Percentiles rank a stretch among this genome's conserved stretches.
Evolutionary conservation across 1,140 invertebrate genomes (phyloP).

Genomic region (Drosophila subobscura): DNA sequence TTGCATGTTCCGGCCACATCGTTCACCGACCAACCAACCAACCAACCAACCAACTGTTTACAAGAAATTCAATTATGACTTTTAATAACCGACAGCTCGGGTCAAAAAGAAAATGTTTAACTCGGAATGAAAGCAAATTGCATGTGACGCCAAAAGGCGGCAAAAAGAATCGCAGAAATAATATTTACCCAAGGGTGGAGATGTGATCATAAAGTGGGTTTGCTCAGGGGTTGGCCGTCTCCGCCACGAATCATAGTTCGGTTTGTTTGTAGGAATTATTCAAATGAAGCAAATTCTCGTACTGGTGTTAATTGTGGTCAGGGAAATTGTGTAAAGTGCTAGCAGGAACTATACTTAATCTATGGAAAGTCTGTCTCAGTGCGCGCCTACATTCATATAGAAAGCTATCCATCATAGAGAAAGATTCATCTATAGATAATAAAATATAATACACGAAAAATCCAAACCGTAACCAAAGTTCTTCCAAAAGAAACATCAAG

Average conservation of each 20-base stretch:
- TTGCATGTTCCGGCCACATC: constrained; percentile 78
- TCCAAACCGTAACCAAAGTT: neutral
- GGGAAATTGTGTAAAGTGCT: no score
- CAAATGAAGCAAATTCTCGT: neutral
- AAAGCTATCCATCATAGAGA: no score
- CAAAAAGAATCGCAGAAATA: constrained; percentile 6
- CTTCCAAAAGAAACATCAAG: neutral
- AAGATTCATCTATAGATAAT: no score
- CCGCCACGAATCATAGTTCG: neutral
- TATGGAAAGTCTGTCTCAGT: no score
- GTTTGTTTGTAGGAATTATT: neutral
- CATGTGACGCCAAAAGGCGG: constrained; percentile 43
- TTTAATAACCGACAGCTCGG: constrained; percentile 74
- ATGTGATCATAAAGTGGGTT: constrained; percentile 15
- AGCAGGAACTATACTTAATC: no score
- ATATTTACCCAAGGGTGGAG: constrained; percentile 34
- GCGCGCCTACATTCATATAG: no score
- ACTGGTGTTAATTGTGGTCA: no score
- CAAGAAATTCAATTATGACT: constrained; percentile 83
- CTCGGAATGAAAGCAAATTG: constrained; percentile 41
- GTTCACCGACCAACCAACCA: constrained; percentile 57
- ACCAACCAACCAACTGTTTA: constrained; percentile 47
- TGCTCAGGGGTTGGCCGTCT: neutral
- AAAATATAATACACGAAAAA: no score
- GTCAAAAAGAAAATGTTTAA: constrained; percentile 51